Evolutionary conservation across 2,797 vertebrate species (phyloP).

Genomic region (Macrochelys suwanniensis): DNA sequence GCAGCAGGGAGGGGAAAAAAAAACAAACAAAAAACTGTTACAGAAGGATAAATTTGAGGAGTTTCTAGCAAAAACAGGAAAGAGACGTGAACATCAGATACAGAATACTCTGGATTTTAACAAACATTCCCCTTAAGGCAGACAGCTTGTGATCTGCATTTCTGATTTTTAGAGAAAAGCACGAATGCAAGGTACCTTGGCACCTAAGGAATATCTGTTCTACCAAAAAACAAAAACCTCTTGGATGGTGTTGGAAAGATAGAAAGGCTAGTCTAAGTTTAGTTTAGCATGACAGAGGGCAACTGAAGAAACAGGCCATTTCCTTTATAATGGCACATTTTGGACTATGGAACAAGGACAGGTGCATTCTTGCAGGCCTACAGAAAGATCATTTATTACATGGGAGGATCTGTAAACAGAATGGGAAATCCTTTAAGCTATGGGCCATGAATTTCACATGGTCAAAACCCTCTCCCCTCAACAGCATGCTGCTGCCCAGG

Average conservation of each 20-base stretch:
- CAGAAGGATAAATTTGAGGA: conserved; percentile 52
- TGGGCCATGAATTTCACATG: not conserved
- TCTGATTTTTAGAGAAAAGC: conserved; percentile 23
- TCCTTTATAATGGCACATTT: not conserved
- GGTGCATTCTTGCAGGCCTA: conserved; percentile 26
- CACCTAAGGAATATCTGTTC: not conserved
- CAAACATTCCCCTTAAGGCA: not conserved
- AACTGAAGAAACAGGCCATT: not conserved
- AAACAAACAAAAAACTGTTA: not conserved
- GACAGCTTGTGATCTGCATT: conserved; percentile 16
- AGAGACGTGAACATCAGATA: conserved; percentile 20
- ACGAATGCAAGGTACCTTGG: not conserved
- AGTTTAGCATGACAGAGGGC: not conserved
- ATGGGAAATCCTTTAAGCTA: not conserved
- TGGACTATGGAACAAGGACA: not conserved
- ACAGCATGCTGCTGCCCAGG: conserved; percentile 30
- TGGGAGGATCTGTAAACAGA: conserved; percentile 2
- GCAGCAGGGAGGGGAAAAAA: not conserved
- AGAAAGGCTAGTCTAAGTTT: not conserved
- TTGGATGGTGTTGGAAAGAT: not conserved
- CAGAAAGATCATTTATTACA: not conserved
- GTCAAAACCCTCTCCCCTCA: not conserved
- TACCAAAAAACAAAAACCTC: not conserved
- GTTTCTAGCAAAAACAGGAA: conserved; percentile 26
- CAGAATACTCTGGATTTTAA: conserved; percentile 25